These are phyloP conservation scores for Latrodectus elegans DNA, from an alignment of 2,888 invertebrate species.

Conservation along the genomic window DNA sequence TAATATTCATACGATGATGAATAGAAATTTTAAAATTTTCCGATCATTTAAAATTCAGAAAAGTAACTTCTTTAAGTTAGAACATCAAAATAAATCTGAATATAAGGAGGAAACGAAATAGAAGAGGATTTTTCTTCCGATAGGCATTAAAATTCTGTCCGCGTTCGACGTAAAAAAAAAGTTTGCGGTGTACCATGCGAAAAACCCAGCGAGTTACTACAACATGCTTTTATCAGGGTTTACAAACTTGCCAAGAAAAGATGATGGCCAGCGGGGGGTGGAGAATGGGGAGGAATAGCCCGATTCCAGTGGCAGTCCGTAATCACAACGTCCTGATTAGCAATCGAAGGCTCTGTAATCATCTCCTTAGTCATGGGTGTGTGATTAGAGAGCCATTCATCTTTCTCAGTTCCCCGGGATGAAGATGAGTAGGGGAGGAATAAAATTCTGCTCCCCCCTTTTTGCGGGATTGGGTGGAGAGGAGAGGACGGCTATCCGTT, in stretches of 20 bases:
- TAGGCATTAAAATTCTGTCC: background rate
- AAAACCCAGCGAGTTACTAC: conserved; percentile 27
- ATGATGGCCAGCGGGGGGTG: background rate
- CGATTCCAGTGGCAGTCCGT: conserved; percentile 64
- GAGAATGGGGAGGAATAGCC: conserved; percentile 42
- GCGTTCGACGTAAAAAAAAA: background rate
- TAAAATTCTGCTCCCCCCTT: background rate
- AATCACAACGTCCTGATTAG: conserved; percentile 69
- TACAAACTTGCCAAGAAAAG: background rate
- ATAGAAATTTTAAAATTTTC: too few species aligned
- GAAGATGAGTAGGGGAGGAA: conserved; percentile 19
- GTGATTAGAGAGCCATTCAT: conserved; percentile 64
- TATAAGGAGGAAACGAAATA: too few species aligned
- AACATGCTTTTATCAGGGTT: conserved; percentile 12
- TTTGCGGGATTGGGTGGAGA: too few species aligned
- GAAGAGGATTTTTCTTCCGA: too few species aligned
- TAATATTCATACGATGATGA: too few species aligned
- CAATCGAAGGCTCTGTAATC: conserved; percentile 68
- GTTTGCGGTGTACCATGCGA: conserved; percentile 54
- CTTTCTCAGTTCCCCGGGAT: conserved; percentile 22
- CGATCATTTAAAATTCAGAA: too few species aligned
- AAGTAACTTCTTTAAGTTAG: too few species aligned
- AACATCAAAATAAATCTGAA: too few species aligned
- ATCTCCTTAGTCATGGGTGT: conserved; percentile 67
- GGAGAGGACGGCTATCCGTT: too few species aligned